A percentile compares a stretch with the other conserved stretches of the same genome.
phyloP scores from a whole-genome alignment of 2,888 invertebrate genomes.

The Acronicta aceris region DNA sequence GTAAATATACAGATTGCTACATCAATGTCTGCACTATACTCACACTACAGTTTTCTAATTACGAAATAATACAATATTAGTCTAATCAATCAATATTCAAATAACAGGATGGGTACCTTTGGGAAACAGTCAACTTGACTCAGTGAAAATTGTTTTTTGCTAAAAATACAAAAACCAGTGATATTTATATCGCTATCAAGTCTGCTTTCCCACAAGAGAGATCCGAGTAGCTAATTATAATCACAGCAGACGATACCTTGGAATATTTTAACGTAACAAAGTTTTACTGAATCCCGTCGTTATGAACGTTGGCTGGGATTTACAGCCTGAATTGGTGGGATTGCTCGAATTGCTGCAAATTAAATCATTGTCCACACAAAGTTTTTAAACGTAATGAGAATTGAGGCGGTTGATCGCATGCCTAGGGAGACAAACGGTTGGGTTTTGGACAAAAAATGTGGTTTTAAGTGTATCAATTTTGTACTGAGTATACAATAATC shows the following conservation, averaged over 20 bases:
- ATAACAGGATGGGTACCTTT: too few relatives aligned
- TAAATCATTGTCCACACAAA: constrained; percentile 47
- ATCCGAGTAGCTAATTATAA: constrained; percentile 23
- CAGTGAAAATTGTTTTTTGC: neutral
- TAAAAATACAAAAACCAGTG: neutral
- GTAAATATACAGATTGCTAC: too few relatives aligned
- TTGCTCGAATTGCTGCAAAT: constrained; percentile 50
- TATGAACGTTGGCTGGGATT: constrained; percentile 49
- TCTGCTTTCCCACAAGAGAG: constrained; percentile 6
- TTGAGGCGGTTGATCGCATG: constrained; percentile 28
- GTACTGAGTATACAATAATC: too few relatives aligned
- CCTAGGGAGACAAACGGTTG: constrained; percentile 12
- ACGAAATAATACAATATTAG: too few relatives aligned
- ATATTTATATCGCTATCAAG: neutral
- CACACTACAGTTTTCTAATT: too few relatives aligned
- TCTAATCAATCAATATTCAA: too few relatives aligned
- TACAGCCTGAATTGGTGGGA: constrained; percentile 51
- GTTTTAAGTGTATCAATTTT: neutral
- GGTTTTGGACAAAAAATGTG: constrained; percentile 2
- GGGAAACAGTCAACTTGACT: too few relatives aligned
- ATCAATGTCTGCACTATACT: too few relatives aligned
- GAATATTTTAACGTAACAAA: constrained; percentile 56
- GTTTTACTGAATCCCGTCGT: constrained; percentile 49
- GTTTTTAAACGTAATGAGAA: constrained; percentile 39
- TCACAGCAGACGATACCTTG: constrained; percentile 31